Conservation (phyloP, 2,888 invertebrate species). For the Nudaria mundana region DNA sequence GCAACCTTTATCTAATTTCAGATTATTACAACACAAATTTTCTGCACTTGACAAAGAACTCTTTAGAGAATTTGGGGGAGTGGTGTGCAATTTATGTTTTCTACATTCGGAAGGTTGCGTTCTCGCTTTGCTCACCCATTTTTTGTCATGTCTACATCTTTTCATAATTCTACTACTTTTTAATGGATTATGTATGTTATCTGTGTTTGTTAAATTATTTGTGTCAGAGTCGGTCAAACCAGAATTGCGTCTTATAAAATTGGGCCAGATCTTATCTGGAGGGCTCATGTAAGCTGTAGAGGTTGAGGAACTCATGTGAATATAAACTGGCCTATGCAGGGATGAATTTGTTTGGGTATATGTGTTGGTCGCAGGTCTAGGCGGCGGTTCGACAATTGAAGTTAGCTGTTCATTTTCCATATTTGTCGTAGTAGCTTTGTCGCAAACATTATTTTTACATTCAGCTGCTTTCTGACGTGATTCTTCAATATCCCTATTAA, state of each 20-base stretch:
- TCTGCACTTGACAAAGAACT: slow-evolving; percentile 12
- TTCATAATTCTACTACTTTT: slow-evolving; percentile 12
- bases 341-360: slow-evolving; percentile 70
- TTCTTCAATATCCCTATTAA: neutral
- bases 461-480: neutral
- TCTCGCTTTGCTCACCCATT: slow-evolving; percentile 19
- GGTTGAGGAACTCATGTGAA: slow-evolving; percentile 74
- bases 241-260: slow-evolving; percentile 46
- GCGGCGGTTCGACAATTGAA: slow-evolving; percentile 32
- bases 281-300: slow-evolving; percentile 78
- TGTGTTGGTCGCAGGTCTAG: slow-evolving; percentile 53
- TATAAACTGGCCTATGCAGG: slow-evolving; percentile 49
- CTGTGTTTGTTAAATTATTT: slow-evolving; percentile 28
- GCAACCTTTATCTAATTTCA: slow-evolving; percentile 18
- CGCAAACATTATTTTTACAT: slow-evolving; percentile 27
- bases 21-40: slow-evolving; percentile 7
- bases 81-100: slow-evolving; percentile 18
- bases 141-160: slow-evolving; percentile 34
- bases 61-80: slow-evolving; percentile 55
- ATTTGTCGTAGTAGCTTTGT: slow-evolving; percentile 40
- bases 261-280: slow-evolving; percentile 66
- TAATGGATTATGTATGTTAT: neutral
- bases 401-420: slow-evolving; percentile 27
- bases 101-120: slow-evolving; percentile 8
- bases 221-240: slow-evolving; percentile 36